Evolutionary conservation across 2,888 invertebrate species (phyloP).

Genomic region (Eupithecia inturbata): DNA sequence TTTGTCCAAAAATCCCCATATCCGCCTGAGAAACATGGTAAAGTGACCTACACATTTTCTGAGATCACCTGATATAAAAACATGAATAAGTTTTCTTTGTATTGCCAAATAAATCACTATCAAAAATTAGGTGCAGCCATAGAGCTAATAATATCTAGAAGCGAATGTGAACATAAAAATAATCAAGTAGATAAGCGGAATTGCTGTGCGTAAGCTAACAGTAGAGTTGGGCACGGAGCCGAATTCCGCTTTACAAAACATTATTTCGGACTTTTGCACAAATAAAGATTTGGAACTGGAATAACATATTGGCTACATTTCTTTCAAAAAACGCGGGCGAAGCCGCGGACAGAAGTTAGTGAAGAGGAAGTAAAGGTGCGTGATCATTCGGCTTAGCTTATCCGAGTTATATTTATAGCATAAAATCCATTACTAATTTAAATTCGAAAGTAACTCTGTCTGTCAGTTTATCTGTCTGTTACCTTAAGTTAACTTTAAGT

Average conservation of each 20-base stretch:
- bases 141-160: constrained; percentile 44
- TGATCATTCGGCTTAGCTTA: neutral
- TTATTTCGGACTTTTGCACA: too few species aligned
- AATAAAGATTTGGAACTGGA: too few species aligned
- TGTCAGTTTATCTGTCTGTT: too few species aligned
- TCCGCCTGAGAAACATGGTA: neutral
- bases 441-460: too few species aligned
- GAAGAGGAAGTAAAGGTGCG: too few species aligned
- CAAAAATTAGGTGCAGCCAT: constrained; percentile 45
- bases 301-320: too few species aligned
- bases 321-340: too few species aligned
- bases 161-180: constrained; percentile 48
- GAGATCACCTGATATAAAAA: neutral
- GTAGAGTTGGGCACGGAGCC: constrained; percentile 23
- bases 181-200: constrained; percentile 54
- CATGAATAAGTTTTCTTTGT: constrained; percentile 12
- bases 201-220: constrained; percentile 32
- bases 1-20: too few species aligned
- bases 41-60: neutral
- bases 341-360: too few species aligned
- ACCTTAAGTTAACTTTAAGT: too few species aligned
- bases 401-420: too few species aligned
- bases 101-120: constrained; percentile 33
- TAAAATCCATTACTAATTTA: too few species aligned
- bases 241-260: neutral